Evolutionary conservation across 2,797 vertebrate species (phyloP).

Genomic region (Rhinella marina): DNA sequence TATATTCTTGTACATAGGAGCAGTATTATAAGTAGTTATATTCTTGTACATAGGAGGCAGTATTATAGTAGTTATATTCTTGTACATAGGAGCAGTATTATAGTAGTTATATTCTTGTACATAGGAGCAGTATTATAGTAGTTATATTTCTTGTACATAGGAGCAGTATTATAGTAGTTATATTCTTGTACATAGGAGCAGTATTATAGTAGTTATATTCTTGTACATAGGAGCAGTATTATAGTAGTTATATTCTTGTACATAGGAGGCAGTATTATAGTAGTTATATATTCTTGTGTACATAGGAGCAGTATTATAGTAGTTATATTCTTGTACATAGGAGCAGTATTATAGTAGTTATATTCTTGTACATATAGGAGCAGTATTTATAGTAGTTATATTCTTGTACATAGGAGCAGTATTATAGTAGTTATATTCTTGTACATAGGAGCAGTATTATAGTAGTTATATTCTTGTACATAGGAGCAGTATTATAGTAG

Average conservation of each 20-base stretch:
- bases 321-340: slow-evolving; percentile 9
- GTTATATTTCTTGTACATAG: slow-evolving; percentile 1
- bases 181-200: slow-evolving; percentile 2
- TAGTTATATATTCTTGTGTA: background rate
- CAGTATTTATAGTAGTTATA: too few species aligned
- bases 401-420: too few species aligned
- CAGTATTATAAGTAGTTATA: background rate
- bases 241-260: slow-evolving; percentile 5
- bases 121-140: slow-evolving; percentile 11
- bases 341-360: too few species aligned
- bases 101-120: slow-evolving; percentile 11
- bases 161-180: slow-evolving; percentile 9
- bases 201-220: slow-evolving; percentile 15
- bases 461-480: slow-evolving; percentile 1
- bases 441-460: slow-evolving; percentile 1
- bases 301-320: slow-evolving; percentile 15
- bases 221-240: background rate
- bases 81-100: background rate
- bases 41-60: background rate
- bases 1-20: slow-evolving; percentile 1
- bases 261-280: background rate
- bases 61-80: slow-evolving; percentile 2
- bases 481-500: slow-evolving; percentile 7
- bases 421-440: slow-evolving; percentile 13
- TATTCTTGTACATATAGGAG: too few species aligned